A percentile compares a stretch with the other conserved stretches of the same genome.
Conservation (phyloP, 2,888 invertebrate species). For the Dryococelus australis region DNA sequence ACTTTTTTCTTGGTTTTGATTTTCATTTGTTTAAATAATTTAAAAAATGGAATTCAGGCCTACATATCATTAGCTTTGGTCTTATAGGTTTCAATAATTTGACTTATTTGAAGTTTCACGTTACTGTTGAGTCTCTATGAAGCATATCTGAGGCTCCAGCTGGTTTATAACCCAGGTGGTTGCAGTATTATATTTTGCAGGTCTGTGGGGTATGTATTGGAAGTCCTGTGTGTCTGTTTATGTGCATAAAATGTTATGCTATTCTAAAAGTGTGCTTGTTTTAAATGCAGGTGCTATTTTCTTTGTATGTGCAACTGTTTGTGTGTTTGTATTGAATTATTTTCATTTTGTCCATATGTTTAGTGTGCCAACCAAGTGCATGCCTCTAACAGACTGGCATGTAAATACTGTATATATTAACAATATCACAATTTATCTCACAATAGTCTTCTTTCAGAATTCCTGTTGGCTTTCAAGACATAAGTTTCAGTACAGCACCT, state of each 20-base stretch:
- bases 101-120: background rate
- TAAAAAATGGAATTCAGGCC: no score
- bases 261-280: no score
- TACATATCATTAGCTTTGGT: background rate
- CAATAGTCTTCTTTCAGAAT: background rate
- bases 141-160: background rate
- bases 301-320: no score
- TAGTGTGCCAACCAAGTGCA: no score
- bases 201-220: no score
- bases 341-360: no score
- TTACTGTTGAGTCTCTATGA: background rate
- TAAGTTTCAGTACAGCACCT: background rate
- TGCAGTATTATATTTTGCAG: background rate
- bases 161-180: background rate
- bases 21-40: background rate
- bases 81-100: background rate
- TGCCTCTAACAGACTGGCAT: no score
- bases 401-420: no score
- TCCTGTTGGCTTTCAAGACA: background rate
- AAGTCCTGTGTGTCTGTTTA: no score
- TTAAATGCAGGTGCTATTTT: no score
- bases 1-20: background rate
- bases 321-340: no score
- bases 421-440: background rate
- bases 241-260: no score